Base-by-base conservation (phyloP, 2,113 vertebrate species). In the Todiramphus saurophagus region DNA sequence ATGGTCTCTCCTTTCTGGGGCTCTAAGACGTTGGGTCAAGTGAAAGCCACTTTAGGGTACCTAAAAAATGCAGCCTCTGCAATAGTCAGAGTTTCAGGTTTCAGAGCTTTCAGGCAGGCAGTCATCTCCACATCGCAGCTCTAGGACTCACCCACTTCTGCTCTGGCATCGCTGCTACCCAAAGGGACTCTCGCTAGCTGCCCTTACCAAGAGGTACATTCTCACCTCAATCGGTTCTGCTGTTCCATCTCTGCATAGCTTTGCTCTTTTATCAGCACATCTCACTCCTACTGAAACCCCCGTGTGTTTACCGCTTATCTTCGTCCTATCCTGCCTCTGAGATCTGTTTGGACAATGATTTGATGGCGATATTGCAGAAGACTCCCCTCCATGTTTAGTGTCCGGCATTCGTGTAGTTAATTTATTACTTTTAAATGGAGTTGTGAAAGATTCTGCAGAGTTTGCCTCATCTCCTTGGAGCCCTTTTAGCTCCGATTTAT, bases 81-180 rank as follows among this genome's bases (percentile, higher is more conserved):
- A 39, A 69, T 2, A 12, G 27, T 3, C 11, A n/a, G n/a, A n/a
- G n/a, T n/a, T n/a, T n/a, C n/a, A n/a, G 19, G 58, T n/a, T n/a
- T 37, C 39, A 30, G 31, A 75, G 11, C 58, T 28, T 10, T 9
- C 16, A 27, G 44, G 2, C 3, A 24, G 4, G 16, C 58, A 43
- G 75, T 39, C 75, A 60, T 5, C 62, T 75, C 56, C 46, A 11
- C 51, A 20, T 16, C 56, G 12, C 0, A 19, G 53, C 43, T 37
- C 43, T 44, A 46, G 43, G 56, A 41, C 66, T 37, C 43, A 24
- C 1, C 28, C 18, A 5, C 24, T 0, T 0, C 76, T 5, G 6
- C 8, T n/a, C 4, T 31, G 39, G 44, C 63, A 55, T 6, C 18
- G n/a, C 3, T 24, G 24, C 25, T 15, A 24, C 76, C 64, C 1